Conservation (phyloP, 2,888 invertebrate species). For the Oxytorus armatus region DNA sequence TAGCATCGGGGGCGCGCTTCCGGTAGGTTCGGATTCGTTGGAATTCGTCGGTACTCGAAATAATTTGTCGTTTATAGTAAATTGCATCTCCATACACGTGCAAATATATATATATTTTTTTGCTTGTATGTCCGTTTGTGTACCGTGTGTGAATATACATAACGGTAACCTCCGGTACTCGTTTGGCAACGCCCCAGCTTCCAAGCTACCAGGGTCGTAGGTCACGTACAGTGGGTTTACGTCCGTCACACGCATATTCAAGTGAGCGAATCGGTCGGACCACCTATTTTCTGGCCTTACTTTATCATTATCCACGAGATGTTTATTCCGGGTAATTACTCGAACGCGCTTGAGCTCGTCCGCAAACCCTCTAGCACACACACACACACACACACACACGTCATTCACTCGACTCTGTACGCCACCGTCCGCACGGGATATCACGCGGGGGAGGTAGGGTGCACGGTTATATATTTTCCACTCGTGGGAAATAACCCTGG, state of each 20-base stretch:
- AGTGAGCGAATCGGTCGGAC: constrained; percentile 24
- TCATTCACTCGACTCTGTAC: constrained; percentile 43
- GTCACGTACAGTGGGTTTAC: constrained; percentile 59
- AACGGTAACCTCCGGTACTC: not conserved
- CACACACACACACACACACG: no score
- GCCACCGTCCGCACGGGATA: constrained; percentile 6
- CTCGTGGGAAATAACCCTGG: constrained; percentile 41
- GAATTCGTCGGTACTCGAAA: constrained; percentile 54
- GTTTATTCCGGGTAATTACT: constrained; percentile 63
- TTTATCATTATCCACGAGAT: constrained; percentile 62
- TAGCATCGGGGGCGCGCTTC: constrained; percentile 40
- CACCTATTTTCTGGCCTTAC: constrained; percentile 58
- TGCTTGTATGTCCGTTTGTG: not conserved
- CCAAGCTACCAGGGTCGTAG: constrained; percentile 41
- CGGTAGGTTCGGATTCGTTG: constrained; percentile 17
- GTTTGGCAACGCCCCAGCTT: constrained; percentile 62
- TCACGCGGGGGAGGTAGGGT: constrained; percentile 14
- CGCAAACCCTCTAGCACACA: constrained; percentile 33
- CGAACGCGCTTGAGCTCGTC: constrained; percentile 46
- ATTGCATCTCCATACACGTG: constrained; percentile 8
- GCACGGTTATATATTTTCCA: constrained; percentile 35
- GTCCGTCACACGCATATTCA: constrained; percentile 62
- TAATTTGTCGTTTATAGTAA: constrained; percentile 53
- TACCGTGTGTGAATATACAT: not conserved
- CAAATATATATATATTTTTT: not conserved